A percentile compares a stretch with the other conserved stretches of the same genome.
Evolutionary conservation across 2,113 vertebrate species (phyloP).

Genomic region (Pica pica): DNA sequence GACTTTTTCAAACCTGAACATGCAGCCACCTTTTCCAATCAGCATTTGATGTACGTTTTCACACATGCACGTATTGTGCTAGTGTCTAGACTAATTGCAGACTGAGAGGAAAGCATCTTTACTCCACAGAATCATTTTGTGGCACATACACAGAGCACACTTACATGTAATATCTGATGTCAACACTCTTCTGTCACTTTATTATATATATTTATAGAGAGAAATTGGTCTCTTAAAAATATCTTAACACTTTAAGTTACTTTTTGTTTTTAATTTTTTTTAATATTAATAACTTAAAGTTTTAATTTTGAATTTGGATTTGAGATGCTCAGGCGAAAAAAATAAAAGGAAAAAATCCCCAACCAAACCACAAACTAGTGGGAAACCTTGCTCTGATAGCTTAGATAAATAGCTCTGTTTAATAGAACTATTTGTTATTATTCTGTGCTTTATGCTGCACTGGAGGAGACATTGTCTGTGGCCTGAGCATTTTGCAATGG

Average conservation of each 20-base stretch:
- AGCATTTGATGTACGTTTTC: neutral
- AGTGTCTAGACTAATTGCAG: neutral
- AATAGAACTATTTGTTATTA: neutral
- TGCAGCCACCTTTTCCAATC: neutral
- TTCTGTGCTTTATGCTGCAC: neutral
- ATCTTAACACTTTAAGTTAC: neutral
- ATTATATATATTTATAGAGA: neutral
- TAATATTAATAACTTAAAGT: neutral
- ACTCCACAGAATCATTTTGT: conserved; percentile 3
- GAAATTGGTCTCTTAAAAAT: neutral
- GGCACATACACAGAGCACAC: neutral
- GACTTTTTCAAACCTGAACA: neutral
- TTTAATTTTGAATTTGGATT: neutral
- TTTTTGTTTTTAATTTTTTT: neutral
- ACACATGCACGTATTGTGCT: neutral
- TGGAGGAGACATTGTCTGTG: neutral
- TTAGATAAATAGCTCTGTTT: neutral
- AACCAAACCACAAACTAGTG: neutral
- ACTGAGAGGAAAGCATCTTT: neutral
- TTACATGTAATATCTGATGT: neutral
- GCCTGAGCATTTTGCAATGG: neutral
- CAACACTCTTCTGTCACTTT: conserved; percentile 57
- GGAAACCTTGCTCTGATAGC: neutral
- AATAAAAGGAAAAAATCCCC: neutral
- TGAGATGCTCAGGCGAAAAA: neutral